Base-by-base conservation (phyloP, 2,113 vertebrate species). In the Ceyx margarethae region DNA sequence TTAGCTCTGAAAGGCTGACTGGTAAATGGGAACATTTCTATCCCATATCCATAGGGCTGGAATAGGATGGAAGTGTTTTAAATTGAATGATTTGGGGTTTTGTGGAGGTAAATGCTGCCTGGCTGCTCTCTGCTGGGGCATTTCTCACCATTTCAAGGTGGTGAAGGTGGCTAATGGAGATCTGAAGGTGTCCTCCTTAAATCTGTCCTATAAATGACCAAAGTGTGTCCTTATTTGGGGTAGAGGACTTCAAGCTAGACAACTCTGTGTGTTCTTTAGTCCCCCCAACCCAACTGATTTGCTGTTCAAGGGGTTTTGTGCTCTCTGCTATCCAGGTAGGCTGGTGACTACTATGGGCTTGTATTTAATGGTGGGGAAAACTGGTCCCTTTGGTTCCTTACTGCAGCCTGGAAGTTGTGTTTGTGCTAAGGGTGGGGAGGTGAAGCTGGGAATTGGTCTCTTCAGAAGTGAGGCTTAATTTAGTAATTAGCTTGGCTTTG, bases 301-400 rank as follows among this genome's bases (percentile, higher is more conserved):
- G 60, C 15, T 42, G 6, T 14, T 45, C 12, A 31, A 37, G 72
- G 26, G 6, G 16, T 10, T 69, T 46, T 1, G 4, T 51, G 17
- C 16, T 22, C 1, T 14, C 31, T n/a, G 15, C 21, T 28, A 2
- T 11, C 42, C 23, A 42, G 28, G 23, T 31, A 4, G 2, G 1
- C 3, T 12, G 2, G 11, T 45, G 67, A 28, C 19, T 35, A 7
- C 11, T 18, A 8, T 3, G 8, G 40, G 31, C 40, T 85, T 28
- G 28, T 51, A 5, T 13, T 67, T 11, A 71, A 21, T 6, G 40
- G 12, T 21, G 25, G 15, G 15, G 12, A 25, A 37, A 51, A 35
- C 1, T 1, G 35, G 42, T 56, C 2, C 42, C 15, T 12, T 40
- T 9, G 23, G 6, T 37, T 29, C 8, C 8, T 40, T 45, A 37